phyloP scores from a whole-genome alignment of 2,113 vertebrate species.

The Anthoscopus minutus region DNA sequence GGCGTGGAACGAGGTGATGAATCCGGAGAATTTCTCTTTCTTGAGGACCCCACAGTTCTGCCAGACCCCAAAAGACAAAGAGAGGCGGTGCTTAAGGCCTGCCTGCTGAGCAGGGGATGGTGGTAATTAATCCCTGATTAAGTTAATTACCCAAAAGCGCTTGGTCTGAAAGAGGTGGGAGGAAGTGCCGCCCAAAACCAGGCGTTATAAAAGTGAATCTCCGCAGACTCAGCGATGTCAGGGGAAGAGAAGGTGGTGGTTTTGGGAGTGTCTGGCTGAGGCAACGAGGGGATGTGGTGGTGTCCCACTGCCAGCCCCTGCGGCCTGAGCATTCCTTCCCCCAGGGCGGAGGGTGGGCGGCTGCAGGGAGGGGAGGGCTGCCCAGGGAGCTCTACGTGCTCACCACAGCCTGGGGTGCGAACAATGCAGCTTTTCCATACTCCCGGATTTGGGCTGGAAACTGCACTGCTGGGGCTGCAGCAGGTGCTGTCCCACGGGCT shows the following conservation, averaged over 20 bases:
- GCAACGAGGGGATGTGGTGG: neutral
- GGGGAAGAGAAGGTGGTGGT: fast-evolving
- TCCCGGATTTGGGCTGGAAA: neutral
- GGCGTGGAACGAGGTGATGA: neutral
- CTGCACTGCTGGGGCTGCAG: neutral
- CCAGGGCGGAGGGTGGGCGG: fast-evolving
- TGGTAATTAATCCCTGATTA: neutral
- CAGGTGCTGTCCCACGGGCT: fast-evolving
- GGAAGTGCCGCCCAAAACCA: neutral
- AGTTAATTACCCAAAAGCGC: neutral
- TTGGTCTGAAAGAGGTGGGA: neutral
- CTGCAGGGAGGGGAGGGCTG: neutral
- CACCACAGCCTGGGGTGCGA: neutral
- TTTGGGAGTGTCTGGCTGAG: neutral
- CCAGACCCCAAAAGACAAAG: neutral
- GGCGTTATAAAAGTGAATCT: neutral
- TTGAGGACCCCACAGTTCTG: neutral
- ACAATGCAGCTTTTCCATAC: neutral
- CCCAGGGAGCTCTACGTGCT: neutral
- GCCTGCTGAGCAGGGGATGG: neutral
- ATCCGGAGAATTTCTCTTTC: neutral
- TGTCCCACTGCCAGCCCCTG: neutral
- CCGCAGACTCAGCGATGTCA: fast-evolving
- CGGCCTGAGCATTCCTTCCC: neutral
- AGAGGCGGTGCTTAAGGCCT: fast-evolving